Base-by-base conservation (phyloP, 1,140 invertebrate species). In the Apis laboriosa region DNA sequence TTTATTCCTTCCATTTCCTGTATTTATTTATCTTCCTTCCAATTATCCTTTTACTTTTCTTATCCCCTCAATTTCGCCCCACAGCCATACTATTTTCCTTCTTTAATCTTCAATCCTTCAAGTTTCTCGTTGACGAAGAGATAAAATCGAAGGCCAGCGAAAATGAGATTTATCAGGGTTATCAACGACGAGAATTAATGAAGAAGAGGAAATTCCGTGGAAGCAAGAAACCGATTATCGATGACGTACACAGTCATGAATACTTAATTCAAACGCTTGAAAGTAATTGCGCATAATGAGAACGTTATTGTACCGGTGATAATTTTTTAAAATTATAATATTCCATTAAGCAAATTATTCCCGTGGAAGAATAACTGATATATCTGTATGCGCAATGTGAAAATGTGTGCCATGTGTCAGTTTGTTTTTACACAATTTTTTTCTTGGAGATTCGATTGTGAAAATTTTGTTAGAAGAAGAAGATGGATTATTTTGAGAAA, bases 221-320 rank as follows among this genome's bases (percentile, higher is more conserved):
- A 81, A 81, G 24, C 34, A 12, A 12, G 11, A 64, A 64, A 43
- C 80, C 72, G 80, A 81, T 76, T 76, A 81, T 55, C 73, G 63
- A 81, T 81, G 80, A 81, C 80, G 80, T 76, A 76, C 73, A 72
- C 64, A 24, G 80, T 76, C 80, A 68, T 81, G 80, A 81, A 81
- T 81, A 81, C 55, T 81, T 81, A 81, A 81, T 81, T 53, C 72
- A 80, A 80, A 60, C 80, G 80, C 60, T 73, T 53, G 63, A 81
- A 78, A 78, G 80, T 77, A 83, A 83, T 83, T 78, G 75, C 80
- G 56, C 75, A 34, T 83, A 78, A 83, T 78, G 67, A 83, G 80
- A 76, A 76, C 53, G 56, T 76, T 60, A 34, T 56, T 56, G 19
- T 21, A 24, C 21, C 24, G 28, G n/a, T 49, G 67, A 83, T 64